Evolutionary conservation across 2,113 vertebrate genomes (phyloP), one percentile per base, ranked within the genome.

Genomic region (Picathartes gymnocephalus): DNA sequence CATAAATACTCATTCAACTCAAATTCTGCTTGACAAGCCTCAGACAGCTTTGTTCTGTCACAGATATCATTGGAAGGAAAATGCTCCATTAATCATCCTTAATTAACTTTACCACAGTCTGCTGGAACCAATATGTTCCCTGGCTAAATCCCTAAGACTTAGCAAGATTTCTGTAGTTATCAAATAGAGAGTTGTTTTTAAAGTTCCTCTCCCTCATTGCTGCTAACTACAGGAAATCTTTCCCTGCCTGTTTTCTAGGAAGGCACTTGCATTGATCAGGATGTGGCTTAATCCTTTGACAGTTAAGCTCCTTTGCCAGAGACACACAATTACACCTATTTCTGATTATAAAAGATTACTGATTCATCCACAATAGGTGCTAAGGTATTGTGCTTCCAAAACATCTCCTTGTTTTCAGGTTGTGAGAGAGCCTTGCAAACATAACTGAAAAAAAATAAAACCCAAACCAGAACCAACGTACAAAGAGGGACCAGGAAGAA

Each of bases 1-100:
- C 99, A 99, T 99, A 99, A 99, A 99, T 99, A 99, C 99, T 99
- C 99, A 99, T 99, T 99, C 99, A 99, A 99, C 98, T 99, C 98
- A 99, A 99, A 99, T 99, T 99, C 98, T 99, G 98, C 98, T 98
- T 99, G 99, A 99, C 99, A 99, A 99, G 98, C 98, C 98, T 98
- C 98, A 98, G 98, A 99, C 99, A 99, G 99, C 99, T 99, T 99
- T 99, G 99, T 99, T 99, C 99, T 99, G 99, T 99, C 99, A 99
- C 98, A 99, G 98, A 99, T 99, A 99, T 99, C 99, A 99, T 98
- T 99, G 98, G 98, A 98, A 98, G 98, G 98, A 99, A 99, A 99
- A 99, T 98, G 98, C 98, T 98, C 98, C 99, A 99, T 99, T 99
- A 99, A 99, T 99, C 99, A 99, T 98, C 98, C 98, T 98, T 99